phyloP scores from a whole-genome alignment of 2,888 invertebrate genomes.

The Steromphala cineraria region DNA sequence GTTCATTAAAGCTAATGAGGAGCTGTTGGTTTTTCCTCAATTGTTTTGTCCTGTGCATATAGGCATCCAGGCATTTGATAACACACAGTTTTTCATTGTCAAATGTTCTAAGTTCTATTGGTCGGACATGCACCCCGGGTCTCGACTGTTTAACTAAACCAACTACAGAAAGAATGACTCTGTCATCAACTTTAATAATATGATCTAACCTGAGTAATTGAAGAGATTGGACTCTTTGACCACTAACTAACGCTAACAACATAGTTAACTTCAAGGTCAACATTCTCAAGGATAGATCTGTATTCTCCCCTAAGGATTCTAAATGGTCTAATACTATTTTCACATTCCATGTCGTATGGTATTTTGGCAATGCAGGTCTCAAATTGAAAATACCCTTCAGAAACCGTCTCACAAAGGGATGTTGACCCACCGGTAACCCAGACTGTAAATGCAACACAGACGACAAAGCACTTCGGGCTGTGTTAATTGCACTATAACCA shows the following conservation, averaged over 20 bases:
- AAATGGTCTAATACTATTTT: not conserved
- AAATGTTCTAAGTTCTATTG: not conserved
- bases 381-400: constrained; percentile 11
- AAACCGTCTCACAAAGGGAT: constrained; percentile 15
- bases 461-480: constrained; percentile 29
- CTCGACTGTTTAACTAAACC: not conserved
- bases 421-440: constrained; percentile 10
- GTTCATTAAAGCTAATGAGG: constrained; percentile 1
- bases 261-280: constrained; percentile 15
- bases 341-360: constrained; percentile 15
- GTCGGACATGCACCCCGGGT: not conserved
- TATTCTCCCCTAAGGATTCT: not conserved
- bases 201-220: not conserved
- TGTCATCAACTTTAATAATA: not conserved
- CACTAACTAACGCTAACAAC: not conserved
- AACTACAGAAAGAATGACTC: not conserved
- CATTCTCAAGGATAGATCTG: not conserved
- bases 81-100: not conserved
- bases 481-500: constrained; percentile 32
- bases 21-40: not conserved
- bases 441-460: not conserved
- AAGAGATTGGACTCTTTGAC: not conserved
- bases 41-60: not conserved
- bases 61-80: not conserved
- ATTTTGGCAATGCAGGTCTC: constrained; percentile 6